Evolutionary conservation across 2,797 vertebrate genomes (phyloP), one percentile per base, ranked within the genome.

Genomic region (Brachymystax lenok): DNA sequence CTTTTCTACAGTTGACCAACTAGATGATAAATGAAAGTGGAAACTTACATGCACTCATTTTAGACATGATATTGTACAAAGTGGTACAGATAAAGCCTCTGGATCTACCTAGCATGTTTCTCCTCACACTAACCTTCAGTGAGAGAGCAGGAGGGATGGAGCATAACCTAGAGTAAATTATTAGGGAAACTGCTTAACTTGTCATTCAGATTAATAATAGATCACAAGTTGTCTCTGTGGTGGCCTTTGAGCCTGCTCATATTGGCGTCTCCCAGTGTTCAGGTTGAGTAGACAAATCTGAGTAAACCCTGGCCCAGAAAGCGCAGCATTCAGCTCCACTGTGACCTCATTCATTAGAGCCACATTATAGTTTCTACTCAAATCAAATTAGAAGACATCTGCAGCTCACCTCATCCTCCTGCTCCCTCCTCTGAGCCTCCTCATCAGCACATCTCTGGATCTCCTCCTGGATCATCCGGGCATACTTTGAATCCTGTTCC

Each of bases 401-500:
- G 7, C 10, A 63, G 10, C 84, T 88, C 88, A 94, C 93, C 93
- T 95, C 88, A 24, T 95, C 94, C 7, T 91, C 84, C 21, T 84
- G 86, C 82, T 95, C 95, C 51, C 93, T 90, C 71, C 74, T 89
- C 4, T n/a, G 79, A 4, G 85, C 75, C 81, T 95, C 94, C 81
- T 95, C 94, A 68, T 93, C 91, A 0, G 92, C 91, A 61, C 89
- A 72, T n/a, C 83, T 90, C 81, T 88, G 91, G 74, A 94, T 87
- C 82, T 95, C 93, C 69, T 95, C 92, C 84, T 95, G 95, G 77
- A 95, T 90, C 51, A 89, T 69, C 0, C 80, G 90, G 17, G 93
- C 93, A 0, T 93, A 94, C 80, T 94, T 88, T 0, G 94, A 93
- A 83, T 95, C 95, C 71, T 86, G 83, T 78, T 94, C 93, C 85